Base-by-base conservation (phyloP, 1,140 invertebrate species). In the Antheraea pernyi region DNA sequence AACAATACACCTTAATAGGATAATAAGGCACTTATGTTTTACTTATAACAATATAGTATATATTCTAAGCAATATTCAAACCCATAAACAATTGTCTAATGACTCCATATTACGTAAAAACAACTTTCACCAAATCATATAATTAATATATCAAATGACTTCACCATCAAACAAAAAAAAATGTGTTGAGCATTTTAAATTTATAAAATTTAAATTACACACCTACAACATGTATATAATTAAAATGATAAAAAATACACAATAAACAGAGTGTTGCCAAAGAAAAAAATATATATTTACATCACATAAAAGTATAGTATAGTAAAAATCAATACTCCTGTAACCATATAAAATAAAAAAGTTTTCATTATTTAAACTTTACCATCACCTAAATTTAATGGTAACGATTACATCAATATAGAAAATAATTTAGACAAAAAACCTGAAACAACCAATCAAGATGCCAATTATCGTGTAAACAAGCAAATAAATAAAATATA, bases 1-100 rank as follows among this genome's bases (percentile, higher is more conserved):
- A 88, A 89, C 88, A 89, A 84, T 89, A 85, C 85, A 88, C 86
- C 84, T 82, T 72, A 77, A 74, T 77, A 84, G 76, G 78, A 82
- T 76, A 79, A 82, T 83, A 89, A 89, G 87, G 87, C 87, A 89
- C 85, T 81, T 42, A 42, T 42, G 39, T 82, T 82, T 80, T 76
- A 71, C 71, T 63, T 69, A 69, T 59, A 62, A 53, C 53, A 62
- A 64, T 70, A 59, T 37, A 53, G 65, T 74, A 65, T 72, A 76
- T 69, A 71, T 68, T 64, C 71, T 74, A 75, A 67, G 68, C 61
- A 65, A 68, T 74, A 16, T 74, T 76, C 72, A 78, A 79, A 81
- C 79, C 82, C 71, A 79, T 76, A 67, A 48, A 72, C 46, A 76
- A 69, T 42, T n/a, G 13, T 53, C 46, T 16, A 16, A 53, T 53